Conservation (phyloP, 2,797 vertebrate species). For the Squalus acanthias region DNA sequence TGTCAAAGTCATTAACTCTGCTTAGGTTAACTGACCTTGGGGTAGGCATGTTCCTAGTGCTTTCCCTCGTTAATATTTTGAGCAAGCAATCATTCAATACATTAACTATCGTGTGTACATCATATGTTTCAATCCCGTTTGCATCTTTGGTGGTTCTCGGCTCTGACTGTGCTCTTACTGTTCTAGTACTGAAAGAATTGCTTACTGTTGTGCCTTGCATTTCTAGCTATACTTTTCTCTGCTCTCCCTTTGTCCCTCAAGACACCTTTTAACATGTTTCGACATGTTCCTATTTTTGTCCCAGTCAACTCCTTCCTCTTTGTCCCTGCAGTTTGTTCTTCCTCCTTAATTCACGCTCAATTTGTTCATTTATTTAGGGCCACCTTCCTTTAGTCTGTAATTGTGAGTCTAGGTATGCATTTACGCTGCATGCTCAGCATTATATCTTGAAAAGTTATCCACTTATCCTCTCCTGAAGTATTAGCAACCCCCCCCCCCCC, state of each 20-base stretch:
- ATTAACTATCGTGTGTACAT: no score
- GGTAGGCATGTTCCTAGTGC: no score
- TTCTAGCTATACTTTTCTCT: background rate
- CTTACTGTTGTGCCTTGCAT: background rate
- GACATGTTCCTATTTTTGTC: background rate
- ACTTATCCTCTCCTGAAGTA: background rate
- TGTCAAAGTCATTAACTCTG: no score
- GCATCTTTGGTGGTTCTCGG: no score
- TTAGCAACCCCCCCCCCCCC: background rate
- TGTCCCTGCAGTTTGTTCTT: background rate
- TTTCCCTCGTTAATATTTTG: no score
- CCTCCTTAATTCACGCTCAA: background rate
- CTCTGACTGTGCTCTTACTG: no score
- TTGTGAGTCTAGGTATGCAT: background rate
- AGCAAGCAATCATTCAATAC: no score
- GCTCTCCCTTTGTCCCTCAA: background rate
- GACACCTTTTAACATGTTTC: background rate
- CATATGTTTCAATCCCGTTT: no score
- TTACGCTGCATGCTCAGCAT: background rate
- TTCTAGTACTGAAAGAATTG: no score
- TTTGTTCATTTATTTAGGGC: background rate
- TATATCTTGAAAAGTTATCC: background rate
- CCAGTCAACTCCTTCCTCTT: background rate
- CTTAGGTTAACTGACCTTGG: no score
- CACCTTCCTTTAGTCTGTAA: background rate